A percentile compares a stretch with the other conserved stretches of the same genome.
phyloP scores from a whole-genome alignment of 2,797 vertebrate genomes.

The Pyrocephalus nanus region DNA sequence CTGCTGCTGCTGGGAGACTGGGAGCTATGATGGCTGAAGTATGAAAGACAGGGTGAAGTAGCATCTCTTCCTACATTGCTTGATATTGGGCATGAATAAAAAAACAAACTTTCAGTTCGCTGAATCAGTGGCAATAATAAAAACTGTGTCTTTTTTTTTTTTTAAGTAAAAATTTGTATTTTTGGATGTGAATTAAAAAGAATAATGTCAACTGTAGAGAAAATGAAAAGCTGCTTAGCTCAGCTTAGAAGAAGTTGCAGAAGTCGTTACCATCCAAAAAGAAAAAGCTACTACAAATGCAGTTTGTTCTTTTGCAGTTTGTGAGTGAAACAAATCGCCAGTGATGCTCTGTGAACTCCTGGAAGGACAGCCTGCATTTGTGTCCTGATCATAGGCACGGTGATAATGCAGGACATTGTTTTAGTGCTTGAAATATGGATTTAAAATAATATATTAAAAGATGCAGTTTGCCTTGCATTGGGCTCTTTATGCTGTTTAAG shows the following conservation, averaged over 20 bases:
- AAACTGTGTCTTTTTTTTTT: neutral
- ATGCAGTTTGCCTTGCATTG: neutral
- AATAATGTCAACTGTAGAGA: neutral
- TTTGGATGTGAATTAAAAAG: neutral
- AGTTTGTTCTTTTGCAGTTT: neutral
- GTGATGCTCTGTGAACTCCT: neutral
- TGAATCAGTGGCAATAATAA: neutral
- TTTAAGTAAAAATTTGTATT: neutral
- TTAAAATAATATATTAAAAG: neutral
- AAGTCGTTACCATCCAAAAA: neutral
- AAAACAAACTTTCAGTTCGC: rapidly evolving
- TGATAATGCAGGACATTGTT: neutral
- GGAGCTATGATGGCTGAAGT: neutral
- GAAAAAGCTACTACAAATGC: neutral
- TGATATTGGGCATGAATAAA: neutral
- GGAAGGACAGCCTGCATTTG: neutral
- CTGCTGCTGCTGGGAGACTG: slow-evolving; percentile 12
- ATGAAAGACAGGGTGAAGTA: neutral
- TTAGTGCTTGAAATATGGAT: neutral
- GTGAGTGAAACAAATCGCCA: neutral
- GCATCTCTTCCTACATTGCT: neutral
- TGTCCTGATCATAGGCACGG: neutral
- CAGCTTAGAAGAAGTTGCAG: neutral
- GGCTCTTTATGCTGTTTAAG: neutral
- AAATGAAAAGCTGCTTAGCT: neutral